phyloP scores from a whole-genome alignment of 2,888 invertebrate genomes.

The Troides oblongomaculatus region DNA sequence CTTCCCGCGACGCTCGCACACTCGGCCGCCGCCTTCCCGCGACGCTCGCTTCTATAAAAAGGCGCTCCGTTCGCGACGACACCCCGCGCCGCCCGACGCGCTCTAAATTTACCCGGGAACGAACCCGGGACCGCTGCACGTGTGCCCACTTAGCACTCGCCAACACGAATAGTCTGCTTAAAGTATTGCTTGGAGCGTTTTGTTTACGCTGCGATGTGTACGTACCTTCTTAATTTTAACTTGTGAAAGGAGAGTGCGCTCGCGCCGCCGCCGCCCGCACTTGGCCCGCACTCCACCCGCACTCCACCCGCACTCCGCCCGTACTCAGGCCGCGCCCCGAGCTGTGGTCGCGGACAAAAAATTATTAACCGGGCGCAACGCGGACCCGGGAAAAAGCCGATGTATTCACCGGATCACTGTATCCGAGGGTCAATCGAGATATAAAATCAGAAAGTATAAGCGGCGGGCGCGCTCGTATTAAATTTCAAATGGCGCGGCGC shows the following conservation, averaged over 20 bases:
- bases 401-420: slow-evolving; percentile 68
- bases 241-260: slow-evolving; percentile 33
- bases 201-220: slow-evolving; percentile 31
- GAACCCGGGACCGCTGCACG: slow-evolving; percentile 66
- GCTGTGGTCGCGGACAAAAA: slow-evolving; percentile 15
- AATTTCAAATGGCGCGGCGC: slow-evolving; percentile 69
- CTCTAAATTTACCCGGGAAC: slow-evolving; percentile 73
- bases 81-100: slow-evolving; percentile 47
- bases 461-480: slow-evolving; percentile 61
- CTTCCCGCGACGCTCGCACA: slow-evolving; percentile 37
- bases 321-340: too few species aligned
- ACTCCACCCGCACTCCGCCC: too few species aligned
- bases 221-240: slow-evolving; percentile 33
- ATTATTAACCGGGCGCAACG: neutral
- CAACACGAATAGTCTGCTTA: slow-evolving; percentile 63
- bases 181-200: slow-evolving; percentile 36
- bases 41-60: slow-evolving; percentile 70
- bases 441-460: slow-evolving; percentile 79
- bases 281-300: too few species aligned
- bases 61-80: slow-evolving; percentile 66
- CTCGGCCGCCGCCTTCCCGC: slow-evolving; percentile 16
- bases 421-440: slow-evolving; percentile 72
- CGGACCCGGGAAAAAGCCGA: slow-evolving; percentile 49
- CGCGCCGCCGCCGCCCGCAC: slow-evolving; percentile 28
- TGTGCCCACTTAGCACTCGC: slow-evolving; percentile 69